Base-by-base conservation (phyloP, 1,140 invertebrate genomes). In the Bombus waltoni region DNA sequence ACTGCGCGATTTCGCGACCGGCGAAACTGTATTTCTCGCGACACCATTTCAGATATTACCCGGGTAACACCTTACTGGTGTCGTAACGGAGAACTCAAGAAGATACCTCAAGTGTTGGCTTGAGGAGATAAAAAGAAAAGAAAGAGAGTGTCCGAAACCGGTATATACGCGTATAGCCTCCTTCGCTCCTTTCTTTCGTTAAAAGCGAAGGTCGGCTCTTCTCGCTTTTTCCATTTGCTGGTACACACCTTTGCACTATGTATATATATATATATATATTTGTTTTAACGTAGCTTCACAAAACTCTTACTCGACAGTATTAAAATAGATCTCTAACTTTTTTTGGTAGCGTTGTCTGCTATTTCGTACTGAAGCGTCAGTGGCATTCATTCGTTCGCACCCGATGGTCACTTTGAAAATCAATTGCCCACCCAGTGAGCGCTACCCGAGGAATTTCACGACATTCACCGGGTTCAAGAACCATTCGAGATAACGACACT, bases 391-490 rank as follows among this genome's bases (percentile, higher is more conserved):
- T 73, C 77, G 81, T 35, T 84, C 66, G 85, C 81, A 79, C 71
- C 72, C 66, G 71, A 78, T 66, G 72, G 77, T 83, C 88, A 90
- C 87, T 80, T 86, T 82, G 87, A 90, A 91, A 91, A 91, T 91
- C 90, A 83, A 91, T 91, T 57, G 87, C 68, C 73, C 89, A 87
- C 86, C 81, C 85, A 84, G 65, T 62, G 77, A 47, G 73, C 86
- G 71, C 76, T 74, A 85, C 32, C 25, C 72, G 80, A 65, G 87
- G 35, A 53, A 70, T 83, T 73, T 84, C 74, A 80, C 88, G 88
- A 72, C 70, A 76, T 72, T 86, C 87, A 88, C 74, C 79, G 59
- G 73, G 47, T 40, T 79, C 71, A 80, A 85, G 72, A 79, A 90
- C 53, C 83, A 40, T 82, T 83, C 84, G 65, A 74, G 71, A 74